These are phyloP conservation scores for Tupiocoris notatus DNA, from an alignment of 2,888 invertebrate genomes.

Conservation along the genomic window DNA sequence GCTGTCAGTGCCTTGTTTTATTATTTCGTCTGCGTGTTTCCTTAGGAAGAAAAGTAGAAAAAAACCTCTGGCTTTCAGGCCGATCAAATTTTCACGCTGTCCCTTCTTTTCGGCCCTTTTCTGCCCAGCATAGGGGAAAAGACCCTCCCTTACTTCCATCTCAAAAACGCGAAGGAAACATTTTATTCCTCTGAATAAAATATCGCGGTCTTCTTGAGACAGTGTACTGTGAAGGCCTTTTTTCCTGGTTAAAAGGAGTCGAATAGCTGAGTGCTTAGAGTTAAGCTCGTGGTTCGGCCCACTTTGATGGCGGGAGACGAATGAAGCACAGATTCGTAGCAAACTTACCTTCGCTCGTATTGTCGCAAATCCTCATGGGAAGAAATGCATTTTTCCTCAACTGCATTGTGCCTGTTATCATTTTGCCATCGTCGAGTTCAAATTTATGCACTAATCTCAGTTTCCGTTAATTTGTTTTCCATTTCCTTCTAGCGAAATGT, in stretches of 20 bases:
- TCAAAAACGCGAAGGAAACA: slow-evolving; percentile 31
- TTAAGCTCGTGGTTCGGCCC: too few species aligned
- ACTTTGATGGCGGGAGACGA: too few species aligned
- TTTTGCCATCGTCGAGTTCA: too few species aligned
- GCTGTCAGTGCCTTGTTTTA: not conserved
- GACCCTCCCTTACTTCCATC: not conserved
- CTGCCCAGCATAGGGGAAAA: not conserved
- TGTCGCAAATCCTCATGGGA: not conserved
- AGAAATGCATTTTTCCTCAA: not conserved
- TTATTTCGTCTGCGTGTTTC: not conserved
- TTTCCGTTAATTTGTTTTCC: too few species aligned
- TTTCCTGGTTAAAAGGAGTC: not conserved
- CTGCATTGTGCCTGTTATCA: not conserved
- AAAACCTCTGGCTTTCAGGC: not conserved
- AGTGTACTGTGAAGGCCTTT: not conserved
- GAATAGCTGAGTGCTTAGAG: not conserved
- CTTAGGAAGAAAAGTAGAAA: not conserved
- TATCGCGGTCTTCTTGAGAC: slow-evolving; percentile 27
- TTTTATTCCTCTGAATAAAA: slow-evolving; percentile 40
- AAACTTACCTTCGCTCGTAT: too few species aligned
- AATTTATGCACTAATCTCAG: too few species aligned
- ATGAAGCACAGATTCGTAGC: too few species aligned
- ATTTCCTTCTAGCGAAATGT: too few species aligned
- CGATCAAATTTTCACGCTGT: not conserved
- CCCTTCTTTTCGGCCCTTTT: not conserved